A percentile compares a stretch with the other conserved stretches of the same genome.
Evolutionary conservation across 1,140 invertebrate genomes (phyloP).

Genomic region (Leptinotarsa undecemlineata): DNA sequence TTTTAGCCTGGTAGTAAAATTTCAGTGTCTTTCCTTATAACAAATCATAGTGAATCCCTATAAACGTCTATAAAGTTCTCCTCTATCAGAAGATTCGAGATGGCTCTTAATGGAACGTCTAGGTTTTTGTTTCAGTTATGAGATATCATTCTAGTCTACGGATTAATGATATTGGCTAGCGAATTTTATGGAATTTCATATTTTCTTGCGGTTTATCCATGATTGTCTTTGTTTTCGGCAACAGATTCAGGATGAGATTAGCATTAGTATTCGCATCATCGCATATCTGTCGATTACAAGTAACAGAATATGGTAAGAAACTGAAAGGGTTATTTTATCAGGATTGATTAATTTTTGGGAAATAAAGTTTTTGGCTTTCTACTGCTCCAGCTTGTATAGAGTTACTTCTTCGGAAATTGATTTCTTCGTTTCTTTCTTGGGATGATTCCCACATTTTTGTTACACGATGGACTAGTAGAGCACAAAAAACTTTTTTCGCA

Average conservation of each 20-base stretch:
- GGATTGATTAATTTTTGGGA: too few relatives aligned
- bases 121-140: not conserved
- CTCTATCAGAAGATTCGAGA: not conserved
- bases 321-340: too few relatives aligned
- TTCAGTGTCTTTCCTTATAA: conserved; percentile 9
- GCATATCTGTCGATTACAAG: too few relatives aligned
- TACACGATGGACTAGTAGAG: too few relatives aligned
- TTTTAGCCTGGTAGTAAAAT: conserved; percentile 5
- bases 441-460: too few relatives aligned
- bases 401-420: too few relatives aligned
- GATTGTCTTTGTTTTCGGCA: not conserved
- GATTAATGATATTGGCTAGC: not conserved
- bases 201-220: not conserved
- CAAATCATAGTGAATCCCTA: conserved; percentile 14
- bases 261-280: too few relatives aligned
- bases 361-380: too few relatives aligned
- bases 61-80: conserved; percentile 12
- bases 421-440: too few relatives aligned
- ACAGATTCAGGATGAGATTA: not conserved
- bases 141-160: not conserved
- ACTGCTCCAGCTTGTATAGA: too few relatives aligned
- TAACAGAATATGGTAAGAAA: too few relatives aligned
- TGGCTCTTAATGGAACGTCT: not conserved
- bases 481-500: too few relatives aligned
- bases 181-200: not conserved